These are phyloP conservation scores for Acanthurus lineatus DNA, from an alignment of 2,797 vertebrate genomes.

Conservation along the genomic window DNA sequence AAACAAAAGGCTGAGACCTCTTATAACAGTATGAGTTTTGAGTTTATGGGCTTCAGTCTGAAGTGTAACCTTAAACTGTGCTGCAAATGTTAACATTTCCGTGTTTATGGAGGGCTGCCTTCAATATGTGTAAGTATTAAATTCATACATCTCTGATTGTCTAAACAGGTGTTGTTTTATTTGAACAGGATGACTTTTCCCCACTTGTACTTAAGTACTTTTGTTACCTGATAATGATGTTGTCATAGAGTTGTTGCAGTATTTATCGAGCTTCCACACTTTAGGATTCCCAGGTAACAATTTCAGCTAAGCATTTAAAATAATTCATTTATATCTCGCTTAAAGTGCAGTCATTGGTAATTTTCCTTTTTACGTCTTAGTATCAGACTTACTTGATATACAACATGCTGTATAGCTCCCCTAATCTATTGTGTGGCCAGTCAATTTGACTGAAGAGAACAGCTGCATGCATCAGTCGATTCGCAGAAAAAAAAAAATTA, in stretches of 20 bases:
- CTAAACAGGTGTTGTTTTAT: background rate
- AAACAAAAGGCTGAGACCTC: too few species aligned
- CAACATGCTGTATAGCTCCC: too few species aligned
- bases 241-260: background rate
- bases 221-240: background rate
- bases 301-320: background rate
- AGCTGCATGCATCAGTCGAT: constrained; percentile 15
- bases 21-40: too few species aligned
- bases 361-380: background rate
- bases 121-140: background rate
- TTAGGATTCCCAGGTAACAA: background rate
- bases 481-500: background rate
- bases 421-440: background rate
- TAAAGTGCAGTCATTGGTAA: background rate
- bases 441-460: constrained; percentile 2
- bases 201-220: too few species aligned
- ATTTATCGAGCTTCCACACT: background rate
- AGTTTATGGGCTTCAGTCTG: too few species aligned
- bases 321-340: background rate
- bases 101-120: background rate
- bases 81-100: background rate
- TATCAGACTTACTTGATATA: background rate
- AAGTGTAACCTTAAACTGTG: too few species aligned
- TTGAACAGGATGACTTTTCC: background rate
- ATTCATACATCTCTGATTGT: background rate